Percentiles rank a stretch among this genome's conserved stretches.
Conservation (phyloP, 2,113 vertebrate genomes). For the Anolis carolinensis region DNA sequence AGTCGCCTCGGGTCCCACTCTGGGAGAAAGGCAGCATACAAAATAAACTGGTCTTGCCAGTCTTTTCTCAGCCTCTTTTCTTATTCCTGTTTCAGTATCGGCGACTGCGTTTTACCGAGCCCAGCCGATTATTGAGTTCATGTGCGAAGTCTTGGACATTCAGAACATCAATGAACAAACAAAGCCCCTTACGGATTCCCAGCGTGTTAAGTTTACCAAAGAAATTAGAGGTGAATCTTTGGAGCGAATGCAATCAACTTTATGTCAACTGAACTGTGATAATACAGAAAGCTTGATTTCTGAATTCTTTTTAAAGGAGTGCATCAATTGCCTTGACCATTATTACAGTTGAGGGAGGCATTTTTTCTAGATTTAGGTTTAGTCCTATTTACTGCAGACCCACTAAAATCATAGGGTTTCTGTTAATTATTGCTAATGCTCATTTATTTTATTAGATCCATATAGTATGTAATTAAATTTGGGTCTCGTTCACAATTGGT, state of each 20-base stretch:
- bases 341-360: background rate
- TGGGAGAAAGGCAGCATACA: too few species aligned
- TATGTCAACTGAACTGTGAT: background rate
- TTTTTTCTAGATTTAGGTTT: background rate
- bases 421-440: too few species aligned
- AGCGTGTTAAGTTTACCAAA: conserved; percentile 99
- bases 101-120: conserved; percentile 98
- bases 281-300: background rate
- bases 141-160: conserved; percentile 98
- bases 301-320: too few species aligned
- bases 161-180: conserved; percentile 99
- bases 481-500: background rate
- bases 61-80: conserved; percentile 42
- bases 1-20: too few species aligned
- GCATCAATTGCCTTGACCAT: background rate
- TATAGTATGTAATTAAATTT: too few species aligned
- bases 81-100: conserved; percentile 81
- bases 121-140: conserved; percentile 98
- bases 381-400: too few species aligned
- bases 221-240: conserved; percentile 92
- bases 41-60: background rate
- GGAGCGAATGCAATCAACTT: background rate
- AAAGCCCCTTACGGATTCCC: conserved; percentile 96
- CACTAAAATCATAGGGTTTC: too few species aligned
- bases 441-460: too few species aligned